phyloP scores from a whole-genome alignment of 2,888 invertebrate species.

The Catocala nupta region DNA sequence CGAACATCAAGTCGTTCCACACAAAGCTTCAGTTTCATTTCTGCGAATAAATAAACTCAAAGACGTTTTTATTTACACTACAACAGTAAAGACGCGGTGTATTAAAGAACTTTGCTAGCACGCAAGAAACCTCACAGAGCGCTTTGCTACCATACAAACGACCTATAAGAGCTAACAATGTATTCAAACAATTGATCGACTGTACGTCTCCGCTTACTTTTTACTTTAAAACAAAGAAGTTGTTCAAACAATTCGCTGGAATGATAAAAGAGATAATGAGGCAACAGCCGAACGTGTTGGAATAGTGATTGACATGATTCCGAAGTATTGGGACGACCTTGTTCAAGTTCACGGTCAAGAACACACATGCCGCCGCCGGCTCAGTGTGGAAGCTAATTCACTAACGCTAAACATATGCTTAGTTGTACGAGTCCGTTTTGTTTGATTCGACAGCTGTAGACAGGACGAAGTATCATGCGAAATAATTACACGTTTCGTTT shows the following conservation, averaged over 20 bases:
- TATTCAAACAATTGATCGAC: conserved; percentile 42
- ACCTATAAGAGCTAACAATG: conserved; percentile 35
- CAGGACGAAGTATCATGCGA: conserved; percentile 31
- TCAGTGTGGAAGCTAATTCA: conserved; percentile 51
- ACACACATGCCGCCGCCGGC: conserved; percentile 46
- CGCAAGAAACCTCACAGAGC: conserved; percentile 6
- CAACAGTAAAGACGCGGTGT: too few species aligned
- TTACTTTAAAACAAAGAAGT: conserved; percentile 43
- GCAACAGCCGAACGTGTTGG: conserved; percentile 4
- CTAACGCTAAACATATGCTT: conserved; percentile 48
- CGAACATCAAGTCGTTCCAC: too few species aligned
- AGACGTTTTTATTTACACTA: too few species aligned
- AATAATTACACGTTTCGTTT: conserved; percentile 35
- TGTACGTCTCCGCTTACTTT: conserved; percentile 36
- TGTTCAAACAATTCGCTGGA: conserved; percentile 36
- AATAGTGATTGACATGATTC: conserved; percentile 44
- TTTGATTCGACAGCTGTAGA: conserved; percentile 41
- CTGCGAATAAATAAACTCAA: too few species aligned
- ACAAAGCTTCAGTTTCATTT: too few species aligned
- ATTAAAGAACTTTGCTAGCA: conserved; percentile 4
- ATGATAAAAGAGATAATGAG: conserved; percentile 31
- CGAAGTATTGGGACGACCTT: conserved; percentile 45
- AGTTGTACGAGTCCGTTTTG: conserved; percentile 32
- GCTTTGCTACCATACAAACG: conserved; percentile 32
- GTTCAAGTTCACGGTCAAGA: conserved; percentile 52